Conservation (phyloP, 2,888 invertebrate genomes). For the Hymenopus coronatus region DNA sequence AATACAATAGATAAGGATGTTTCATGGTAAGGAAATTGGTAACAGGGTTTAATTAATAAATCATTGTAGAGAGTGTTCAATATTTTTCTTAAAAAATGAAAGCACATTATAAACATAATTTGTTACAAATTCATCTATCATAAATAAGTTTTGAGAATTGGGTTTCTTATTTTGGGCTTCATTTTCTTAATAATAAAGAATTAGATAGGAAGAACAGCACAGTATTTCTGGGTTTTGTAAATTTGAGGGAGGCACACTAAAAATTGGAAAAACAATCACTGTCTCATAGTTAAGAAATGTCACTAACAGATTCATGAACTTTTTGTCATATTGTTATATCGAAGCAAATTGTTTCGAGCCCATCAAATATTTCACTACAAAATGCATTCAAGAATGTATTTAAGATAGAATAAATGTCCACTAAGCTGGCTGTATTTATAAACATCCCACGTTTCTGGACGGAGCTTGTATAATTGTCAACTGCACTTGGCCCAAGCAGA, state of each 20-base stretch:
- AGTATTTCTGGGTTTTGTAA: neutral
- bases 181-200: neutral
- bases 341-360: neutral
- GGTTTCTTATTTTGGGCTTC: neutral
- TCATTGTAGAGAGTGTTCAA: neutral
- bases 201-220: neutral
- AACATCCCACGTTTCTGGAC: too few relatives aligned
- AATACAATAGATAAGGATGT: neutral
- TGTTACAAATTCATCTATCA: neutral
- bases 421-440: neutral
- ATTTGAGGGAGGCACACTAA: neutral
- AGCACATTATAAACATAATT: neutral
- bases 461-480: too few relatives aligned
- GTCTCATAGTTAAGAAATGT: neutral
- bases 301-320: neutral
- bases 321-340: neutral
- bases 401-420: neutral
- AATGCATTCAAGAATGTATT: neutral
- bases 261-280: neutral
- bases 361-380: neutral
- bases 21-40: neutral
- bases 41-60: neutral
- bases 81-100: neutral
- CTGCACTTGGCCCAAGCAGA: too few relatives aligned
- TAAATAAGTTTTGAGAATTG: neutral